These are phyloP conservation scores for Ondatra zibethicus DNA, from an alignment of 2,113 vertebrate genomes.

Conservation along the genomic window DNA sequence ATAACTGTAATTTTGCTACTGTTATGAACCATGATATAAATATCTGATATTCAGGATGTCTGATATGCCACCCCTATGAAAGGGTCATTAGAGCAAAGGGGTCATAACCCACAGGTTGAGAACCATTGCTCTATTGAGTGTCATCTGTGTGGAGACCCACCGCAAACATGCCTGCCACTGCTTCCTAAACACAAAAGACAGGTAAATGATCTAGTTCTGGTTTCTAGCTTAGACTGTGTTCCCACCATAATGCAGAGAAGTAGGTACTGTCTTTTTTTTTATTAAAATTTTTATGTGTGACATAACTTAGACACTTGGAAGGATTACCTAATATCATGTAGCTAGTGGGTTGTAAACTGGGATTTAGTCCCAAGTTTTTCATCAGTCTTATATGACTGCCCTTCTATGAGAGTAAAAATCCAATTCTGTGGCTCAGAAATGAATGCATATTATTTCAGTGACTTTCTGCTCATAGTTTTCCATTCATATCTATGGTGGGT, in stretches of 20 bases:
- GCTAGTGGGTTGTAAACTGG: neutral
- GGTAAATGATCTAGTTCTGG: neutral
- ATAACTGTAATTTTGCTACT: neutral
- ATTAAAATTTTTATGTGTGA: neutral
- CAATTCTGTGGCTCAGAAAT: neutral
- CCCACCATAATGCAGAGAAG: neutral
- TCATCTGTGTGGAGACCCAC: neutral
- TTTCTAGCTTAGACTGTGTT: conserved; percentile 25
- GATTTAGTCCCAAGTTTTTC: neutral
- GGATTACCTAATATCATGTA: neutral
- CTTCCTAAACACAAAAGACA: conserved; percentile 22
- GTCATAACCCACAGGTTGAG: neutral
- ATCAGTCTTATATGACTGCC: neutral
- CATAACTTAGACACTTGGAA: neutral
- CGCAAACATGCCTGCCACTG: neutral
- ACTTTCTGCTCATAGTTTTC: neutral
- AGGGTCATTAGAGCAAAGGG: neutral
- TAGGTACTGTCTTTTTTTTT: neutral
- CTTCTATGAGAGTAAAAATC: neutral
- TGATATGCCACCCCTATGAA: neutral
- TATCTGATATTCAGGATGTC: neutral
- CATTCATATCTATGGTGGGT: neutral
- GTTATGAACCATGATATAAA: neutral
- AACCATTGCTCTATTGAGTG: neutral
- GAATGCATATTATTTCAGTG: neutral